These are phyloP conservation scores for Gopherus evgoodei DNA, from an alignment of 2,113 vertebrate genomes.

Conservation along the genomic window DNA sequence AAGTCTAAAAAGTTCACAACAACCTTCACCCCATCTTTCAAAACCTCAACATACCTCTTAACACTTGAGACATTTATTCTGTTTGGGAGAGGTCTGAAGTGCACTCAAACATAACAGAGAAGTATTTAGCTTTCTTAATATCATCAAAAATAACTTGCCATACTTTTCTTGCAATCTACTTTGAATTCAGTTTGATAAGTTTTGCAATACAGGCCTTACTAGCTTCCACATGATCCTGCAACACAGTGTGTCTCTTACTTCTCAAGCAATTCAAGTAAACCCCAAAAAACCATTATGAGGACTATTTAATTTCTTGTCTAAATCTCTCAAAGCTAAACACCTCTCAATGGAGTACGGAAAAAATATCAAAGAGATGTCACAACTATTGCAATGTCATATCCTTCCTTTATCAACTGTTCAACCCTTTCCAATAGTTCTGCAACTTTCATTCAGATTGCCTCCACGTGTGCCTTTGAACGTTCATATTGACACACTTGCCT, in stretches of 20 bases:
- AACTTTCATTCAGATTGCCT: too few species aligned
- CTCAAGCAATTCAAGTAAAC: neutral
- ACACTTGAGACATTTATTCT: neutral
- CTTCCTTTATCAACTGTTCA: neutral
- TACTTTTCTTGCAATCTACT: neutral
- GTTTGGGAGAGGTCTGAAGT: neutral
- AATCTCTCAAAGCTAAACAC: neutral
- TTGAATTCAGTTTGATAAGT: neutral
- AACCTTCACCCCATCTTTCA: neutral
- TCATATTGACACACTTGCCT: too few species aligned
- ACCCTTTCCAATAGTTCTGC: too few species aligned
- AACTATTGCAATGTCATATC: neutral
- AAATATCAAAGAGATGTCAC: too few species aligned
- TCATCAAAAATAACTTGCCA: neutral
- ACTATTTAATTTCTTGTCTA: neutral
- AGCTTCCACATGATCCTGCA: neutral
- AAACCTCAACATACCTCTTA: neutral
- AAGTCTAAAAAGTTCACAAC: neutral
- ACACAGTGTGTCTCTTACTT: neutral
- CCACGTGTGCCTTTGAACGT: too few species aligned
- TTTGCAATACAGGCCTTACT: neutral
- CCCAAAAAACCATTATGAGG: neutral
- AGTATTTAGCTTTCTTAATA: neutral
- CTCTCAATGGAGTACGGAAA: too few species aligned
- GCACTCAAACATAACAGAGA: neutral